Conservation (phyloP, 53 echinoderm and acorn worm genomes). For the Patiria pectinifera region DNA sequence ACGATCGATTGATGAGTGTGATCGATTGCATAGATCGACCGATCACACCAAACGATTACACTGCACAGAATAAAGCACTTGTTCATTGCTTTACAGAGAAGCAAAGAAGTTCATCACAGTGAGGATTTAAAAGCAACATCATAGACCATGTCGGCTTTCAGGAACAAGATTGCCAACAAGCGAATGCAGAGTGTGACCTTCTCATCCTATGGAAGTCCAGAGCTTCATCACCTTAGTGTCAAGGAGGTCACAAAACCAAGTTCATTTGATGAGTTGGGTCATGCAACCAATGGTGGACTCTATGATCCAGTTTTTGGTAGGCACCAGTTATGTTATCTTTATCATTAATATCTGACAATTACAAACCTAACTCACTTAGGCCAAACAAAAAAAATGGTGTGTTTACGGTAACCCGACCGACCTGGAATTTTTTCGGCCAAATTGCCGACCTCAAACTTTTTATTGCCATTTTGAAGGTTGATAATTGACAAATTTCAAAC, state of each 20-base stretch:
- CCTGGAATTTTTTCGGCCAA: too few species aligned
- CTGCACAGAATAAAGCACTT: neutral
- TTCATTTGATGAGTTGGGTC: conserved; percentile 88
- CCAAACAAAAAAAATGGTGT: too few species aligned
- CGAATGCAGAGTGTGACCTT: conserved; percentile 79
- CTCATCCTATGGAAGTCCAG: conserved; percentile 77
- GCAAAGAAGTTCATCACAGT: neutral
- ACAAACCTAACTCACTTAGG: too few species aligned
- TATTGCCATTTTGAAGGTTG: too few species aligned
- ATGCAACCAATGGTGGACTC: conserved; percentile 83
- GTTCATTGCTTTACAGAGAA: neutral
- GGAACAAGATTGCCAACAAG: conserved; percentile 75
- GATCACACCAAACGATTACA: too few species aligned
- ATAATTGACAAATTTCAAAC: too few species aligned
- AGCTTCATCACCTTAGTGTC: conserved; percentile 86
- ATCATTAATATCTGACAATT: too few species aligned
- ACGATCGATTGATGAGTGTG: too few species aligned
- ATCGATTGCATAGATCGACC: too few species aligned
- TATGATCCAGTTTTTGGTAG: conserved; percentile 90
- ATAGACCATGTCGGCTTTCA: conserved; percentile 23
- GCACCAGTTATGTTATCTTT: neutral
- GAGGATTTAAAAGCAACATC: neutral
- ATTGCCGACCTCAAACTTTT: too few species aligned
- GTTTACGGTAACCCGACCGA: too few species aligned
- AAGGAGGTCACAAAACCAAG: conserved; percentile 86